Base-by-base conservation (phyloP, 2,113 vertebrate genomes). In the Todiramphus chloris region DNA sequence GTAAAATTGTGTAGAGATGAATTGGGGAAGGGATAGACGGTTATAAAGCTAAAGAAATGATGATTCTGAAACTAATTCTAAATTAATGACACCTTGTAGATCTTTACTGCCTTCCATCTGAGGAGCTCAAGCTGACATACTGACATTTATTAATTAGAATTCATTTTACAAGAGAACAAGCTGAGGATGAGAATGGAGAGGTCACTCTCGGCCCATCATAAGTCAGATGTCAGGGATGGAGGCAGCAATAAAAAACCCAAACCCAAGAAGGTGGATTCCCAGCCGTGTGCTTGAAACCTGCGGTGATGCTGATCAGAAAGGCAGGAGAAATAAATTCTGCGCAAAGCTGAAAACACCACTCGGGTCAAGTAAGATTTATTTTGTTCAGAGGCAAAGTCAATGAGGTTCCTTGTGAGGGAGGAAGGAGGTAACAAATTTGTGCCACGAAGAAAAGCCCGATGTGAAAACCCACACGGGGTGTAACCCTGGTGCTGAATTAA, bases 1-100 rank as follows among this genome's bases (percentile, higher is more conserved):
- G 89, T 91, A 48, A 43, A 87, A 76, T 15, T 20, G 68, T 1
- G 0, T 6, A 1, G 70, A 88, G 91, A 87, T 90, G 87, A 87
- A 83, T 86, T 3, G n/a, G 43, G 50, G 79, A 80, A 86, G 48
- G 83, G 58, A 53, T 8, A 20, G 89, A 53, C 35, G 39, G 90
- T 84, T 93, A 95, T 13, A 46, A 66, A 97, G 77, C 55, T 90
- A 92, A 81, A 97, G 91, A 94, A 97, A 97, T 93, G 93, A 94
- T 95, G 92, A 93, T 96, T 95, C 9, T 56, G 94, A 92, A 93
- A 63, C 82, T 95, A 96, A 96, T 96, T 56, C 85, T 28, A 76
- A 89, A 95, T 95, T 91, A 94, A 94, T 90, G 90, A 31, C 39
- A 33, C 89, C 91, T 77, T 84, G 76, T 74, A 87, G 78, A 60